A percentile compares a stretch with the other conserved stretches of the same genome.
These are phyloP conservation scores for Lonchura striata DNA, from an alignment of 2,113 vertebrate genomes.

Conservation along the genomic window DNA sequence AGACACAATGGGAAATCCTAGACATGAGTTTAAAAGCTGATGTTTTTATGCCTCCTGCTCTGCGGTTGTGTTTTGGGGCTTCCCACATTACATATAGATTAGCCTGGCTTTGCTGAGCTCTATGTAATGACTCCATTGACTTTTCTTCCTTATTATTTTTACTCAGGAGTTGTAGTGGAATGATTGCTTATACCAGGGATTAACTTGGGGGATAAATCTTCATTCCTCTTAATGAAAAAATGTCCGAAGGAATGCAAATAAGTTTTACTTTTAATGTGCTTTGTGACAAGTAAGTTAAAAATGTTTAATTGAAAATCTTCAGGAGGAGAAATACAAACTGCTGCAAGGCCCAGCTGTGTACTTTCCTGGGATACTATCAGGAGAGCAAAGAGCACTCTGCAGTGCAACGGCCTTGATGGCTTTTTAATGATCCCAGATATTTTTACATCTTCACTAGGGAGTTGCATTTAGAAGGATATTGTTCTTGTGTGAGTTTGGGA, in stretches of 20 bases:
- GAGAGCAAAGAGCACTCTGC: not conserved
- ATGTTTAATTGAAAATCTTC: not conserved
- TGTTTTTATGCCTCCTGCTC: conserved; percentile 5
- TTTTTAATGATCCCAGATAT: conserved; percentile 9
- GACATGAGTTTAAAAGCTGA: not conserved
- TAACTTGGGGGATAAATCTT: conserved; percentile 16
- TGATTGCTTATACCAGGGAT: not conserved
- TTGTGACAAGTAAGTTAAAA: not conserved
- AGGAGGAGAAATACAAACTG: not conserved
- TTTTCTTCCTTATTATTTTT: conserved; percentile 31
- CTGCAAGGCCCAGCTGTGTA: not conserved
- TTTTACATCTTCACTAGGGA: conserved; percentile 3
- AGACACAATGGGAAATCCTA: not conserved
- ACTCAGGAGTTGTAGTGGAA: not conserved
- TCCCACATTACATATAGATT: conserved; percentile 13
- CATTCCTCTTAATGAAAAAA: not conserved
- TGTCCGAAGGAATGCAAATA: not conserved
- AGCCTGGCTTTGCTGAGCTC: not conserved
- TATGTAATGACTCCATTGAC: not conserved
- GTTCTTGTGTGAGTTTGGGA: not conserved
- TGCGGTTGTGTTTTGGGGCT: not conserved
- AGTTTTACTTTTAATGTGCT: not conserved
- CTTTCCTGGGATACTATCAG: not conserved
- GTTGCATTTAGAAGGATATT: not conserved
- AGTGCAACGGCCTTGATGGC: not conserved